These are phyloP conservation scores for Rhabditoides inermis DNA, from an alignment of 2,888 invertebrate genomes.

Conservation along the genomic window DNA sequence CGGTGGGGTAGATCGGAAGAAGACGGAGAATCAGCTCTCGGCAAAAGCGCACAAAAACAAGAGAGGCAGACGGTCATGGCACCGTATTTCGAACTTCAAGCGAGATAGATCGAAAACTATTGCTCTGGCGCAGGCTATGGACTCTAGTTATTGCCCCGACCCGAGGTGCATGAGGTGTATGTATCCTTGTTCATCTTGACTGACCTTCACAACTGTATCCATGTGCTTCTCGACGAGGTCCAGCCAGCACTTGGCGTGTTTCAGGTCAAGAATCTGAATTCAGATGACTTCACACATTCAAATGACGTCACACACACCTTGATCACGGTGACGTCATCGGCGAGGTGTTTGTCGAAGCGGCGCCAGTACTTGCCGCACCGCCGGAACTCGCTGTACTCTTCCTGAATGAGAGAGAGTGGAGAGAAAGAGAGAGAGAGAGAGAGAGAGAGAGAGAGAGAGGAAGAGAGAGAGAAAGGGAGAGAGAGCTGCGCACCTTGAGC, in stretches of 20 bases:
- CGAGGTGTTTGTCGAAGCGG: constrained; percentile 15
- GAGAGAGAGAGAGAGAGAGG: background rate
- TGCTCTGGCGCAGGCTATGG: too few species aligned
- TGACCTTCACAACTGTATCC: constrained; percentile 13
- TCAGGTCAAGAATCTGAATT: constrained; percentile 27
- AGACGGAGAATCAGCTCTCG: too few species aligned
- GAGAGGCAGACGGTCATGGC: too few species aligned
- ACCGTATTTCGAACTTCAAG: too few species aligned
- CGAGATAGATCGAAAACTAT: too few species aligned
- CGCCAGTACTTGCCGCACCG: constrained; percentile 28
- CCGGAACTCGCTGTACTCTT: constrained; percentile 11
- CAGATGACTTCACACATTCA: constrained; percentile 5
- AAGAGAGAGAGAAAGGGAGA: background rate
- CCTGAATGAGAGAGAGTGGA: background rate
- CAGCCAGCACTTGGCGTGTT: constrained; percentile 37
- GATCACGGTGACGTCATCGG: constrained; percentile 19
- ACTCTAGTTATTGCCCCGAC: too few species aligned
- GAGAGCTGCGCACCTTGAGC: constrained; percentile 1
- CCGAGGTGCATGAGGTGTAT: too few species aligned
- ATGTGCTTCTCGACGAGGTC: constrained; percentile 12
- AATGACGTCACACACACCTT: constrained; percentile 27
- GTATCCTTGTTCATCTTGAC: too few species aligned
- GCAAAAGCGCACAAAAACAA: too few species aligned
- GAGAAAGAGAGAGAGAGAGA: background rate
- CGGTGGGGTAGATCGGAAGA: too few species aligned